phyloP scores from a whole-genome alignment of 2,113 vertebrate genomes.

The Austrofundulus limnaeus region DNA sequence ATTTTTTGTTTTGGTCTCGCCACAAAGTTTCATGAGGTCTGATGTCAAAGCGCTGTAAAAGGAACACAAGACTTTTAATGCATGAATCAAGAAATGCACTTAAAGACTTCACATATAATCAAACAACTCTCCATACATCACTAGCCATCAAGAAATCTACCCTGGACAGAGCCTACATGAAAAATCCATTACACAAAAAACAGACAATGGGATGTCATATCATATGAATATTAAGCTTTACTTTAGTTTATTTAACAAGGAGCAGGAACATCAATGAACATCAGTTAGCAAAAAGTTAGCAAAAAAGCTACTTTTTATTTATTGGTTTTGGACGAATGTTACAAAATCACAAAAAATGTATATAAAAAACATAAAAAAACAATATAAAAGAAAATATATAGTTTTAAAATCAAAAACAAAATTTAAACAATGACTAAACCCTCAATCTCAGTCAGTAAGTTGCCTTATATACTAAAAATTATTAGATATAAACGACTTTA shows the following conservation, averaged over 20 bases:
- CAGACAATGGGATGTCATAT: background rate
- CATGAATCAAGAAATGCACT: background rate
- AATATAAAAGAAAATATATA: too few relatives aligned
- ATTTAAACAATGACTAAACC: too few relatives aligned
- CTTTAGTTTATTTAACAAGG: too few relatives aligned
- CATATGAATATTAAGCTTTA: background rate
- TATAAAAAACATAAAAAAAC: too few relatives aligned
- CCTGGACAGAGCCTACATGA: background rate
- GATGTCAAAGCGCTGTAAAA: slow-evolving; percentile 83
- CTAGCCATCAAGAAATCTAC: background rate
- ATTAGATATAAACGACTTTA: too few relatives aligned
- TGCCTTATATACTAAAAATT: too few relatives aligned
- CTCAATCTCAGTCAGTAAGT: too few relatives aligned
- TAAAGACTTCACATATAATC: background rate
- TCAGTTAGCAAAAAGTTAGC: too few relatives aligned
- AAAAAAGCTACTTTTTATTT: too few relatives aligned
- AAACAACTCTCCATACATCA: background rate
- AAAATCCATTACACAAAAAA: slow-evolving; percentile 11
- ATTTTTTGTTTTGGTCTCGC: slow-evolving; percentile 89
- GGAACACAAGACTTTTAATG: background rate
- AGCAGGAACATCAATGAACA: background rate
- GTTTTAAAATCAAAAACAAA: too few relatives aligned
- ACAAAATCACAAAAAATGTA: too few relatives aligned
- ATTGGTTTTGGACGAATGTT: too few relatives aligned
- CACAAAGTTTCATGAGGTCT: slow-evolving; percentile 92